Evolutionary conservation across 2,888 invertebrate species (phyloP).

Genomic region (Caenorhabditis japonica): DNA sequence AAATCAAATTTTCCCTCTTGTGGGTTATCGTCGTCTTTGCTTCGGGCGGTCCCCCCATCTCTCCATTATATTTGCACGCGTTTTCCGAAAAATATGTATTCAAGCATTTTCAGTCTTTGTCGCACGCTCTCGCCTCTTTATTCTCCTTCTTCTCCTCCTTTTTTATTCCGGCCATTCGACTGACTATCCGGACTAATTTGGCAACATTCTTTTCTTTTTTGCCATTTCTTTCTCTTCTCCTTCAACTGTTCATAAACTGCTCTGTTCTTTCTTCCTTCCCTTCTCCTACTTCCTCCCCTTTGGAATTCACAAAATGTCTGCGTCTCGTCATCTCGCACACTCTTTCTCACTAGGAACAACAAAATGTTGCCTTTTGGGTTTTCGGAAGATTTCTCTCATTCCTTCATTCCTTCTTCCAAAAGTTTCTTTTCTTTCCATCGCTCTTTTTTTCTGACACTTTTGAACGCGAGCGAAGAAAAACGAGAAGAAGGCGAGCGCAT

Average conservation of each 20-base stretch:
- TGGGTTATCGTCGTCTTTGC: conserved; percentile 30
- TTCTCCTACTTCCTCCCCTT: conserved; percentile 23
- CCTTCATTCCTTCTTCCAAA: background rate
- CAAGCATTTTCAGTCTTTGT: background rate
- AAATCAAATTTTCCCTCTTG: conserved; percentile 42
- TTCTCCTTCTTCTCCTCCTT: conserved; percentile 1
- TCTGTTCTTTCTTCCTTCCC: conserved; percentile 8
- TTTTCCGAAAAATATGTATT: background rate
- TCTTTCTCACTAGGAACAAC: conserved; percentile 7
- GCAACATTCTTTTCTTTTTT: conserved; percentile 11
- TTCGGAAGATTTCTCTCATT: conserved; percentile 33
- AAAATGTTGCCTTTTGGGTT: conserved; percentile 49
- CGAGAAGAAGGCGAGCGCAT: conserved; percentile 5
- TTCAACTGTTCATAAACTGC: conserved; percentile 35
- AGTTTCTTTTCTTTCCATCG: conserved; percentile 8
- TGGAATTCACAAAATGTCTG: too few relatives aligned
- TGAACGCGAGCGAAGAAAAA: conserved; percentile 14
- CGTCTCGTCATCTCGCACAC: background rate
- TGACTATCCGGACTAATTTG: too few relatives aligned
- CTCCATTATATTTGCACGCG: conserved; percentile 30
- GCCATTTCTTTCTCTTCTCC: conserved; percentile 16
- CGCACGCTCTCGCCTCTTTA: conserved; percentile 2
- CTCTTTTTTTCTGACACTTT: conserved; percentile 32
- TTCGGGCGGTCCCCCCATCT: background rate
- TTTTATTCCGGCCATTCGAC: too few relatives aligned